Percentiles rank a stretch among this genome's conserved stretches.
These are phyloP conservation scores for Drosophila infuscata DNA, from an alignment of 2,888 invertebrate genomes.

Conservation along the genomic window DNA sequence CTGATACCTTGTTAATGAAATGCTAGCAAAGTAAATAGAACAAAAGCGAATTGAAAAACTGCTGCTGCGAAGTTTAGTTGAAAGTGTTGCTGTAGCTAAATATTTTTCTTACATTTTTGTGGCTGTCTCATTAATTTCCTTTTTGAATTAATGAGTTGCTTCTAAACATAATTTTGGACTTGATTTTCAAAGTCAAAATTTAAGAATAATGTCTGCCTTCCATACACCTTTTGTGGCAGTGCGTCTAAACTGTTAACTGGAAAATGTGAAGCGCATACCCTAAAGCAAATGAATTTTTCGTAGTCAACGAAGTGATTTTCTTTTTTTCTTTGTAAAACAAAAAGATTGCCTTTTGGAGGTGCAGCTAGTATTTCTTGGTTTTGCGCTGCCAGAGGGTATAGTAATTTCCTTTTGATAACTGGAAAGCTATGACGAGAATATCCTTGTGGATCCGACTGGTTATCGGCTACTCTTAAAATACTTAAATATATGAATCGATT, in stretches of 20 bases:
- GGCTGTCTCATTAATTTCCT: neutral
- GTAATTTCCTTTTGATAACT: neutral
- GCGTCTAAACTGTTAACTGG: slow-evolving; percentile 14
- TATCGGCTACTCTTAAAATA: neutral
- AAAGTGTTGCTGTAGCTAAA: neutral
- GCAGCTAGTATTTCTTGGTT: slow-evolving; percentile 6
- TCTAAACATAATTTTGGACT: neutral
- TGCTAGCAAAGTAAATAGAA: neutral
- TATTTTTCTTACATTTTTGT: neutral
- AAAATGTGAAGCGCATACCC: slow-evolving; percentile 16
- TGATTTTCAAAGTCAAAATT: neutral
- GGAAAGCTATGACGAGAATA: neutral
- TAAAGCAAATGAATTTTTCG: slow-evolving; percentile 36
- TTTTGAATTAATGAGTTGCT: neutral
- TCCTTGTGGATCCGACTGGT: neutral
- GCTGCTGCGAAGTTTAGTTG: neutral
- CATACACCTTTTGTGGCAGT: slow-evolving; percentile 18
- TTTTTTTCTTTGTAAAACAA: slow-evolving; percentile 22
- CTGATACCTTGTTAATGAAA: neutral
- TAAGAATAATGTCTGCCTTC: slow-evolving; percentile 30
- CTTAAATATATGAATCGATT: neutral
- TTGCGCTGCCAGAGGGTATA: neutral
- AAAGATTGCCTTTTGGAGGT: slow-evolving; percentile 44
- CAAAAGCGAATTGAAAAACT: neutral
- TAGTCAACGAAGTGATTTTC: slow-evolving; percentile 33